Evolutionary conservation across 1,140 invertebrate species (phyloP).

Genomic region (Drosophila funebris): DNA sequence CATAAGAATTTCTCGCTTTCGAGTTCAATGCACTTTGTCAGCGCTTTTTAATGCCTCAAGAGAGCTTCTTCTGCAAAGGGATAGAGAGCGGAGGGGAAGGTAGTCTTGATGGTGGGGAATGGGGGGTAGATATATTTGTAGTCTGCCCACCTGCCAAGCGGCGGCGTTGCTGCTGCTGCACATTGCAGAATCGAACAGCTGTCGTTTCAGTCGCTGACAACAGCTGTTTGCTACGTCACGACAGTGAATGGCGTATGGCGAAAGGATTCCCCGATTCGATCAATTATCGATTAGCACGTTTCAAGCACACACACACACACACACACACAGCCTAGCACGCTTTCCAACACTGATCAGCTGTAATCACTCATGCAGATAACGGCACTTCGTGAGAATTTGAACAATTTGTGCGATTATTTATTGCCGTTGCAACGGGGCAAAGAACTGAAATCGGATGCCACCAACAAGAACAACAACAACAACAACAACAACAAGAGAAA

Average conservation of each 20-base stretch:
- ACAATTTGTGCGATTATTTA: constrained; percentile 37
- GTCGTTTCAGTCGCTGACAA: neutral
- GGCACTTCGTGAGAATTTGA: constrained; percentile 37
- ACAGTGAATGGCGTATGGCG: neutral
- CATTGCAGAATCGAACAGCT: neutral
- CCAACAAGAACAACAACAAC: neutral
- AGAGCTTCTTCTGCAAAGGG: constrained; percentile 6
- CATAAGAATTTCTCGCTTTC: constrained; percentile 78
- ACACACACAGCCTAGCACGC: neutral
- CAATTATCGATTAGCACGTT: constrained; percentile 5
- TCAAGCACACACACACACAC: neutral
- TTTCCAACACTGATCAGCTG: constrained; percentile 23
- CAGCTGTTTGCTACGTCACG: constrained; percentile 17
- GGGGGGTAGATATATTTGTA: neutral
- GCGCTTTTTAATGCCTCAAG: constrained; percentile 53
- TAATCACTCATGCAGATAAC: neutral
- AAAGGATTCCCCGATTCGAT: constrained; percentile 28
- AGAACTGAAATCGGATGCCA: constrained; percentile 1
- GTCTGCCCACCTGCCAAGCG: constrained; percentile 29
- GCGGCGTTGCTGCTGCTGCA: neutral
- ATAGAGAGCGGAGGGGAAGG: neutral
- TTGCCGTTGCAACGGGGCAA: constrained; percentile 3
- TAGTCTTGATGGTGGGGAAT: neutral
- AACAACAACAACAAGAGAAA: neutral
- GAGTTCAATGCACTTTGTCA: constrained; percentile 77